Conservation (phyloP, 2,888 invertebrate species). For the Cantharis rufa region DNA sequence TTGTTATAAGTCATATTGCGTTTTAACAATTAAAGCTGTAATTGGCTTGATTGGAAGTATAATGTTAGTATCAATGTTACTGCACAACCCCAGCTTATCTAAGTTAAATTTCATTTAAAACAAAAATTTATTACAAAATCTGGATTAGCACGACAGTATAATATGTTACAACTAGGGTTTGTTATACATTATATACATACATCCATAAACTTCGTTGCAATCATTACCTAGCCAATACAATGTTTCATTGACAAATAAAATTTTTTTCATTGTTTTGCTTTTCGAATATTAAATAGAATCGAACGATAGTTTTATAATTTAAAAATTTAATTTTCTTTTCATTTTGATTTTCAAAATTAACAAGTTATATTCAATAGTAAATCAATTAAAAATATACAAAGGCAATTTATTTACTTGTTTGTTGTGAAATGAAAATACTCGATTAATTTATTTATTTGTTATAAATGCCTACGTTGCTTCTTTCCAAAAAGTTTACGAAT, state of each 20-base stretch:
- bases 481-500: conserved; percentile 19
- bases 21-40: not conserved
- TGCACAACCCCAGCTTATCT: not conserved
- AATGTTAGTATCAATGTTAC: not conserved
- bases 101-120: not conserved
- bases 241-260: not conserved
- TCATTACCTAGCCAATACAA: not conserved
- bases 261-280: not conserved
- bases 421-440: not conserved
- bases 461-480: conserved; percentile 12
- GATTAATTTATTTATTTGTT: conserved; percentile 1
- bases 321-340: not conserved
- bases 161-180: not conserved
- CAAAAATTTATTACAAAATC: not conserved
- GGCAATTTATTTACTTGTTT: not conserved
- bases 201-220: not conserved
- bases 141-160: not conserved
- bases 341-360: not conserved
- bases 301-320: not conserved
- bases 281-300: not conserved
- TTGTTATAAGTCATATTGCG: not conserved
- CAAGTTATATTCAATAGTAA: not conserved
- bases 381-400: not conserved
- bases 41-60: not conserved
- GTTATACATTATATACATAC: not conserved